A percentile compares a stretch with the other conserved stretches of the same genome.
phyloP scores from a whole-genome alignment of 2,888 invertebrate species.

The Petrophora chlorosata region DNA sequence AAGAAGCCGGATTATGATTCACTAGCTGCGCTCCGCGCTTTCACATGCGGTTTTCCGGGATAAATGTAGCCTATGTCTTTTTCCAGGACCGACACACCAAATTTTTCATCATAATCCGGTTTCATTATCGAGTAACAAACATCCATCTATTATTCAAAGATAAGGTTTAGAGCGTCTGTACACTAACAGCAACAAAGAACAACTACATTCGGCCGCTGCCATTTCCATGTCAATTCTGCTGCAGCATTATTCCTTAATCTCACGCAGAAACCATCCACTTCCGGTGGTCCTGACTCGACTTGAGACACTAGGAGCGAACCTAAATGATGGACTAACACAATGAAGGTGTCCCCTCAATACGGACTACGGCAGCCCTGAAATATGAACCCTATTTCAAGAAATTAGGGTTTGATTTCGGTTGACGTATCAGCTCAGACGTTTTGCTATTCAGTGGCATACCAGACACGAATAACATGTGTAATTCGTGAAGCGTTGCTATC shows the following conservation, averaged over 20 bases:
- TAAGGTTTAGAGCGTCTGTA: no score
- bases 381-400: neutral
- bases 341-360: slow-evolving; percentile 6
- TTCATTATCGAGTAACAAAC: no score
- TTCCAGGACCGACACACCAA: no score
- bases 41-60: no score
- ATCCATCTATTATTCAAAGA: no score
- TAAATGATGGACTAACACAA: slow-evolving; percentile 4
- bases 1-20: no score
- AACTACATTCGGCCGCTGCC: neutral
- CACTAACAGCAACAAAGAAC: neutral
- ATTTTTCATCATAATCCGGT: no score
- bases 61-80: no score
- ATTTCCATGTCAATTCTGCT: neutral
- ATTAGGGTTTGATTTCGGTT: neutral
- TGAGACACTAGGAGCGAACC: slow-evolving; percentile 5
- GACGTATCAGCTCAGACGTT: neutral
- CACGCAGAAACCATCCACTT: neutral
- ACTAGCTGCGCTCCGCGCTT: no score
- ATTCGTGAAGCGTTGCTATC: neutral
- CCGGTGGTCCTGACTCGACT: slow-evolving; percentile 1
- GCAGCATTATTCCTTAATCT: slow-evolving; percentile 3
- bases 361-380: neutral
- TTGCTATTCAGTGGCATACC: neutral
- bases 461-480: slow-evolving; percentile 1